Base-by-base conservation (phyloP, 2,797 vertebrate species). In the Typhlichthys eigenmanni region DNA sequence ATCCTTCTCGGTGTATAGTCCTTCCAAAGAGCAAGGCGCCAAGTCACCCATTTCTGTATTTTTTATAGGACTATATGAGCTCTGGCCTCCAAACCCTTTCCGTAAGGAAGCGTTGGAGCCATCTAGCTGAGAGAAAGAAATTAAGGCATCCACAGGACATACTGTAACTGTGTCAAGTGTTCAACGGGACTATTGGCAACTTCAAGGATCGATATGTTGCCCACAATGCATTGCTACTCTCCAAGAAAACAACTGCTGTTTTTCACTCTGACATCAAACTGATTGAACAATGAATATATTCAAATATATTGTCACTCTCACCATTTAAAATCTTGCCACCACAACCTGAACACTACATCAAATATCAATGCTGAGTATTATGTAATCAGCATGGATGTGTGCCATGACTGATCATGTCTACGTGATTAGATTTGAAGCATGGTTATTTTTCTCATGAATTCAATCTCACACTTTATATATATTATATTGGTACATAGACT, bases 1-100 rank as follows among this genome's bases (percentile, higher is more conserved):
- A 90, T 98, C 88, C 86, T 99, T 1, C 84, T 98, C 66, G 95
- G 97, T 0, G 84, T 92, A 9, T 98, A 94, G 88, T 80, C 13
- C 13, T 47, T 19, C 52, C 48, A 47, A 3, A 6, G 24, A 71
- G 49, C 47, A 17, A 56, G 56, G 49, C 67, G 66, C 73, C 57
- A 64, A 70, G 68, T 78, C 68, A 51, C 49, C 78, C 69, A 64
- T 60, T 62, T 63, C 32, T 45, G 64, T 48, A n/a, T 62, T 61
- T 68, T 67, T 74, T 66, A 74, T 68, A 34, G 80, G 81, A 88
- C 81, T 77, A 74, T 43, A 9, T 62, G 64, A 72, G 75, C 71
- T 73, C 73, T 53, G 38, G 52, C 75, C 74, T 72, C 54, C 73
- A 75, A 72, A 65, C 34, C 76, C 68, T 69, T 72, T 83, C 75